Base-by-base conservation (phyloP, 2,888 invertebrate genomes). In the Philhelius pedissequus region DNA sequence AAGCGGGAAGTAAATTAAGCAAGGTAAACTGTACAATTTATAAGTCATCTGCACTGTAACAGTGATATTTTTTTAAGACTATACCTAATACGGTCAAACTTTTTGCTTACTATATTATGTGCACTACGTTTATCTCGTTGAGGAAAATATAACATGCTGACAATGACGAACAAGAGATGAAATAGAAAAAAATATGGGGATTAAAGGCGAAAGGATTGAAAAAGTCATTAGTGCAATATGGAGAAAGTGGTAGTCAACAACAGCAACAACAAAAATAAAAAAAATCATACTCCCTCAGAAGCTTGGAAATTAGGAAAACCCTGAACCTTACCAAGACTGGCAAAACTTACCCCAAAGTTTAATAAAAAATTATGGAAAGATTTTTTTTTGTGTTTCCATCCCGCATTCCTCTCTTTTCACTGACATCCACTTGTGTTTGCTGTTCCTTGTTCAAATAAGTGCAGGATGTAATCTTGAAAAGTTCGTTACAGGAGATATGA, bases 381-480 rank as follows among this genome's bases (percentile, higher is more conserved):
- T 64, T 62, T 62, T 62, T 15, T 43, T 64, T 20, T 64, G 1
- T 22, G 22, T 50, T 25, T 25, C 3, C 35, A 35, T 20, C 18
- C 30, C 45, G 48, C 48, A 48, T 48, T n/a, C n/a, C n/a, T n/a
- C 62, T 45, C 45, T 32, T 20, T 20, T n/a, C 7, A n/a, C 64
- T 20, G 22, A 32, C 64, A 48, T 32, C 48, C 45, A 64, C 64
- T 30, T 76, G 71, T 78, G 64, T 71, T 76, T 81, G 76, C 32
- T 56, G 38, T 52, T 76, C 58, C 76, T 50, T 70, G 62, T 50
- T 38, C 50, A 70, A 76, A 76, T 69, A 66, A 32, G 40, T 50
- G 64, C 45, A 48, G 69, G 75, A 80, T 70, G 80, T 70, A 75
- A 81, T 81, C 81, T 81, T 64, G 50, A 43, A 64, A 76, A 81